Conservation (phyloP, 1,140 invertebrate genomes). For the Globodera rostochiensis region DNA sequence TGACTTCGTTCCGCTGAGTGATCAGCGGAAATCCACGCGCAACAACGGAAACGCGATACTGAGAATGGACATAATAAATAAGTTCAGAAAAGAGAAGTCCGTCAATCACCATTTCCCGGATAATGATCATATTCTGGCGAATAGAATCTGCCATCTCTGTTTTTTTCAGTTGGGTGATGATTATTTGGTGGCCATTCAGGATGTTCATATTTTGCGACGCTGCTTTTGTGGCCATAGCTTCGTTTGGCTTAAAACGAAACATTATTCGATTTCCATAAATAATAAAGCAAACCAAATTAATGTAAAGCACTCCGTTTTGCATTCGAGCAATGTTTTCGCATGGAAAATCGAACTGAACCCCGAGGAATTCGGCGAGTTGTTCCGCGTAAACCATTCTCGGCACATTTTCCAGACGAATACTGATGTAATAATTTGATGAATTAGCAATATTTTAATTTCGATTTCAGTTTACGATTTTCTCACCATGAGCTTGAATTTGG, state of each 20-base stretch:
- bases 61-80: background rate
- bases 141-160: constrained; percentile 20
- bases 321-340: constrained; percentile 24
- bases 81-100: background rate
- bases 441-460: background rate
- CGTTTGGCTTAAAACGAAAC: constrained; percentile 6
- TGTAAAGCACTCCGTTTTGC: constrained; percentile 10
- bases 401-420: constrained; percentile 25
- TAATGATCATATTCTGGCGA: constrained; percentile 15
- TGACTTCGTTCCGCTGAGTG: background rate
- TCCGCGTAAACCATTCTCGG: constrained; percentile 24
- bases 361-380: constrained; percentile 22
- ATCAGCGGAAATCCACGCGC: constrained; percentile 10
- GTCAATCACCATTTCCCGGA: background rate
- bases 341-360: constrained; percentile 17
- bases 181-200: constrained; percentile 10
- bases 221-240: constrained; percentile 17
- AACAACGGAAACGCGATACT: constrained; percentile 11
- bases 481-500: background rate
- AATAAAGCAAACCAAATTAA: background rate
- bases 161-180: constrained; percentile 14
- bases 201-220: constrained; percentile 7
- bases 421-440: background rate
- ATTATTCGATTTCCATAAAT: constrained; percentile 6
- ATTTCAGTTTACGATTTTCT: background rate